Base-by-base conservation (phyloP, 2,113 vertebrate species). In the Paratilapia polleni region DNA sequence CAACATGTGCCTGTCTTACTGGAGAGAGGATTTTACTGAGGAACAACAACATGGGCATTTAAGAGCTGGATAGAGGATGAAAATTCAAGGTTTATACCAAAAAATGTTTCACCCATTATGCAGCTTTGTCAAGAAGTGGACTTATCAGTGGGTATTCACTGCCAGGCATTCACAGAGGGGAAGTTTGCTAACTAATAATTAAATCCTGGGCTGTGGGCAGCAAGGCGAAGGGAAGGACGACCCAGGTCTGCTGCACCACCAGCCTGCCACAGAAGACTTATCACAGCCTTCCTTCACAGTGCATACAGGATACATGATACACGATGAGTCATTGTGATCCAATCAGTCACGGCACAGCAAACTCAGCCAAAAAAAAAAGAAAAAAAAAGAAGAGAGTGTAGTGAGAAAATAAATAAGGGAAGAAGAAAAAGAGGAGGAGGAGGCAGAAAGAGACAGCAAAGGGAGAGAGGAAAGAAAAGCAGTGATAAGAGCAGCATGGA, bases 291-390 rank as follows among this genome's bases (percentile, higher is more conserved):
- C 83, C 87, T 86, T 94, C 82, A 87, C 75, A 82, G 80, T 86
- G 87, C 82, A 78, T 80, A 80, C 84, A 89, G 77, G 77, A 87
- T 91, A 85, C 80, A 86, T 92, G 84, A 92, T 85, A 91, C 89
- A 92, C 61, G 58, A 91, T 94, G 93, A 94, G 79, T 95, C 93
- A 95, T 63, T 86, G 89, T 84, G 89, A 95, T 92, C 89, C 93
- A 91, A 92, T 94, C 93, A 93, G 90, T 94, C 91, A 93, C 86
- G 81, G 90, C 91, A 86, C 86, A 91, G 87, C 79, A 89, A 87
- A 85, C 82, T 77, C 81, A 73, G 86, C 88, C 78, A 90, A 84
- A 10, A 36, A 66, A 64, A 70, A 76, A 24, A 54, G 57, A 68
- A 81, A 61, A 80, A 80, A 52, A 15, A 75, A 81, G 66, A 20